Evolutionary conservation across 2,797 vertebrate species (phyloP).

Genomic region (Rallus crepitans): DNA sequence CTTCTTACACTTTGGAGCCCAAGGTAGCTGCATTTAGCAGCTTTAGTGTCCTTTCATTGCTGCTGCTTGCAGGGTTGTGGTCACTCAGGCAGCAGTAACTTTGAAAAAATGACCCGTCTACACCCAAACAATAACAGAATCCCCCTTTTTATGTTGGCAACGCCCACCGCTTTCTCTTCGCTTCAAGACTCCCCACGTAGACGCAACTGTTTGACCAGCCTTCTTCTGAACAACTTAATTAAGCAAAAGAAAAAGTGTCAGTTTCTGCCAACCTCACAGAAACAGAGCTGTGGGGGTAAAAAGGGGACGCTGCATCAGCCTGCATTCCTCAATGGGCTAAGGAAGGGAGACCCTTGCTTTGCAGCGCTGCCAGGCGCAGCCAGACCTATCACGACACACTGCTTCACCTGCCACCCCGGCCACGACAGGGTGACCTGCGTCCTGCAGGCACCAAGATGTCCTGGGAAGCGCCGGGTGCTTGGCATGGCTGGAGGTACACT

Average conservation of each 20-base stretch:
- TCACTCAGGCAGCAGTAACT: constrained; percentile 94
- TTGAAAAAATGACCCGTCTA: constrained; percentile 99
- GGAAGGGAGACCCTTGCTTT: constrained; percentile 63
- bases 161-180: constrained; percentile 85
- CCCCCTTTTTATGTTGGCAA: constrained; percentile 89
- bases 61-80: constrained; percentile 79
- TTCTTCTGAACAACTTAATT: constrained; percentile 99
- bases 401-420: constrained; percentile 14
- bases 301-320: constrained; percentile 88
- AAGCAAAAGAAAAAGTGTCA: constrained; percentile 95
- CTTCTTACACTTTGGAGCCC: constrained; percentile 58
- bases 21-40: constrained; percentile 79
- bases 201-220: constrained; percentile 93
- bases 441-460: not conserved
- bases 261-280: constrained; percentile 89
- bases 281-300: constrained; percentile 80
- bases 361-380: constrained; percentile 58
- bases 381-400: constrained; percentile 52
- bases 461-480: not conserved
- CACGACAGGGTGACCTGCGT: not conserved
- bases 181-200: constrained; percentile 96
- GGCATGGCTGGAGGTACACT: not conserved
- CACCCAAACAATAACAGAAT: constrained; percentile 92
- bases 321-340: constrained; percentile 87
- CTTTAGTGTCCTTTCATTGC: constrained; percentile 79